Base-by-base conservation (phyloP, 2,113 vertebrate species). In the Galbula dea region DNA sequence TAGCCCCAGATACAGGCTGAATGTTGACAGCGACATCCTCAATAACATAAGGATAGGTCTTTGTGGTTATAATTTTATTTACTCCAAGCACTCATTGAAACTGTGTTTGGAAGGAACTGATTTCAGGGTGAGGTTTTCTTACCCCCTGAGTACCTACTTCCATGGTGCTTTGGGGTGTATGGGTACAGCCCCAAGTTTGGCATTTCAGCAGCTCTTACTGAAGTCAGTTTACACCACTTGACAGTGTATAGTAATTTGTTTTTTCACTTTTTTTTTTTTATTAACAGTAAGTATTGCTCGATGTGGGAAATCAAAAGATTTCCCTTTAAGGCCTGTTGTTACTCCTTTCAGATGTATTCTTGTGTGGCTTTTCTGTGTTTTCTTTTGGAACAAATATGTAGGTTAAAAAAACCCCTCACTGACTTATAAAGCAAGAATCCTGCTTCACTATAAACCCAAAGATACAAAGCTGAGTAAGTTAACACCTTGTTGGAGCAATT, bases 121-220 rank as follows among this genome's bases (percentile, higher is more conserved):
- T 80, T 79, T 75, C 46, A n/a, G 39, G 32, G 19, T 63, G 37
- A 3, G 3, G 59, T 88, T 78, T 20, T 20, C 22, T 62, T 55
- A n/a, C 37, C 43, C 74, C 72, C 45, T 29, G 20, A 26, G 57
- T 36, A 14, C 13, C 19, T 58, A 2, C 57, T 78, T 37, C 81
- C 9, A 0, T 3, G 26, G 36, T 65, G 24, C 4, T 0, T 2
- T 37, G 46, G 37, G 45, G 15, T 61, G 4, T n/a, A 6, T 20
- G n/a, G 68, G 45, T 49, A 43, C 27, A 72, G 57, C 30, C 62
- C 22, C 5, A 4, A 0, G 37, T 10, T 0, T 36, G 79, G 39
- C 34, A 32, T 52, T 76, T 75, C 45, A 29, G n/a, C 54, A 73
- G 37, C 5, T 82, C 48, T 48, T 21, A 6, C 3, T n/a, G 10